phyloP scores from a whole-genome alignment of 2,113 vertebrate genomes.

The Phoenicopterus ruber region DNA sequence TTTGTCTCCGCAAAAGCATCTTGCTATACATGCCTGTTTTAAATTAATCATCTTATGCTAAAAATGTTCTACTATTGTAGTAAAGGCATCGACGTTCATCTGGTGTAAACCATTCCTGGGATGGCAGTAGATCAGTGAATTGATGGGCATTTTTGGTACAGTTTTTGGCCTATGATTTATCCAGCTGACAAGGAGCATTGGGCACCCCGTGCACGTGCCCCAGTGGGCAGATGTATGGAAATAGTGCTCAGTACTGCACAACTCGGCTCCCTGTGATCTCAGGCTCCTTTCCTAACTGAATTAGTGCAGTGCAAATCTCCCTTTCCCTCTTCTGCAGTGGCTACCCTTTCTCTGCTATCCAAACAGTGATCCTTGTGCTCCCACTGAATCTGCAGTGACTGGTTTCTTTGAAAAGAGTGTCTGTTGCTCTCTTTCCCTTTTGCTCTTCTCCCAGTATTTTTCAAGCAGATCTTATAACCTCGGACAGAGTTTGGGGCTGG shows the following conservation, averaged over 20 bases:
- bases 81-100: neutral
- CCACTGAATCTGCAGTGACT: neutral
- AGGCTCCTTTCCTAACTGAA: neutral
- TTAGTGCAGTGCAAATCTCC: neutral
- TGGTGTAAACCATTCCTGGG: neutral
- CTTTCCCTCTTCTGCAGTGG: neutral
- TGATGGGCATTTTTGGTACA: neutral
- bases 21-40: neutral
- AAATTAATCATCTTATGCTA: neutral
- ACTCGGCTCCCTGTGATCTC: neutral
- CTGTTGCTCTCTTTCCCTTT: neutral
- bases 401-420: neutral
- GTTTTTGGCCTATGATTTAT: neutral
- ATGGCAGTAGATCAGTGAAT: neutral
- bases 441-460: neutral
- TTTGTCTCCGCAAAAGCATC: neutral
- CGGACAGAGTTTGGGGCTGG: neutral
- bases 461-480: neutral
- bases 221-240: neutral
- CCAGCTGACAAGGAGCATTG: neutral
- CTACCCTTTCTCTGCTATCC: neutral
- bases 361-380: neutral
- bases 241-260: neutral
- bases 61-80: neutral
- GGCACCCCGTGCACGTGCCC: rapidly evolving